These are phyloP conservation scores for Chionoecetes opilio DNA, from an alignment of 1,140 invertebrate genomes.

Conservation along the genomic window DNA sequence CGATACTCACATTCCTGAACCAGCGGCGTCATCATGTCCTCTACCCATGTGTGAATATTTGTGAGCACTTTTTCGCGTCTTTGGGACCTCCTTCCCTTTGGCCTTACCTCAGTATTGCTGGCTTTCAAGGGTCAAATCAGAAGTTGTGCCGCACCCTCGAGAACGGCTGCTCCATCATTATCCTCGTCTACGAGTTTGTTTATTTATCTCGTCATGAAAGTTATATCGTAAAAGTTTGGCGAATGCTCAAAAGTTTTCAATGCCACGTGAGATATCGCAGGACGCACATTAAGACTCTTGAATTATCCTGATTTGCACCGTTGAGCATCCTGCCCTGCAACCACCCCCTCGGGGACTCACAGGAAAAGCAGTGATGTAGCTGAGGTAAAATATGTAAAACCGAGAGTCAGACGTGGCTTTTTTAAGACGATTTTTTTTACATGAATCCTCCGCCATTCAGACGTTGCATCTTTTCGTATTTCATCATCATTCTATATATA, in stretches of 20 bases:
- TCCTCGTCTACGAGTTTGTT: constrained; percentile 38
- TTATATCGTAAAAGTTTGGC: constrained; percentile 59
- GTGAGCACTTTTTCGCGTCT: not conserved
- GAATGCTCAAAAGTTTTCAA: constrained; percentile 62
- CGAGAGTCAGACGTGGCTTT: not conserved
- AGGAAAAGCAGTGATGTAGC: not conserved
- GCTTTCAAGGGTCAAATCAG: not conserved
- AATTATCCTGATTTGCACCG: constrained; percentile 49
- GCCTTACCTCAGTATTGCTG: not conserved
- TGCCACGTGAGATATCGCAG: constrained; percentile 44
- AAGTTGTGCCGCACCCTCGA: not conserved
- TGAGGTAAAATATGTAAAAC: not conserved
- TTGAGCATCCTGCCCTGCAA: not conserved
- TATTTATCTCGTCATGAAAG: constrained; percentile 59
- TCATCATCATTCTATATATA: too few relatives aligned
- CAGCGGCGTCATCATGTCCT: too few relatives aligned
- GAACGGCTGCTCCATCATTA: not conserved
- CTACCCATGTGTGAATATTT: too few relatives aligned
- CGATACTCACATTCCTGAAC: not conserved
- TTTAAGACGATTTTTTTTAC: not conserved
- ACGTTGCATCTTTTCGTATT: too few relatives aligned
- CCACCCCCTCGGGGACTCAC: not conserved
- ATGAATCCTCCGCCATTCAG: not conserved
- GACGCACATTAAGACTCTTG: constrained; percentile 37
- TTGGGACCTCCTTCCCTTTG: not conserved